A percentile compares a stretch with the other conserved stretches of the same genome.
These are phyloP conservation scores for Pangasius macronema DNA, from an alignment of 2,797 vertebrate species.

Conservation along the genomic window DNA sequence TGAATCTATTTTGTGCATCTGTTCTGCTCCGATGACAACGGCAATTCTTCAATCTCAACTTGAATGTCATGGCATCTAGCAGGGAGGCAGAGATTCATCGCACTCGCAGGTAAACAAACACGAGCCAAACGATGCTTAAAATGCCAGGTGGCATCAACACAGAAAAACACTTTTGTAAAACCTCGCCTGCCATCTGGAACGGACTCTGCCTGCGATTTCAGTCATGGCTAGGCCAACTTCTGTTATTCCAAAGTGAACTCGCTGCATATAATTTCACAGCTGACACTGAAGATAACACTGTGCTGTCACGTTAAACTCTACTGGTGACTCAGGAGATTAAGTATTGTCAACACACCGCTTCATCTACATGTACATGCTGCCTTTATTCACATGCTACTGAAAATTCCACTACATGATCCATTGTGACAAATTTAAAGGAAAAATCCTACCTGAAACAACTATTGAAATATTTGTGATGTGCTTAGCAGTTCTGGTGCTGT, in stretches of 20 bases:
- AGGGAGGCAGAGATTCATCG: constrained; percentile 34
- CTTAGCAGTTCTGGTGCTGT: neutral
- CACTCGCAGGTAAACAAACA: constrained; percentile 46
- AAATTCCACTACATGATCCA: constrained; percentile 60
- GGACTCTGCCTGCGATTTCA: constrained; percentile 24
- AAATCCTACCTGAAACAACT: neutral
- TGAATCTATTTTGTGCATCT: constrained; percentile 48
- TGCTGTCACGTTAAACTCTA: constrained; percentile 36
- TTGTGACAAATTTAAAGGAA: constrained; percentile 57
- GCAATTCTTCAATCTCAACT: constrained; percentile 46
- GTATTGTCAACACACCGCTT: constrained; percentile 60
- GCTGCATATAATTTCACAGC: constrained; percentile 33
- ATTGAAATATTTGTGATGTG: neutral
- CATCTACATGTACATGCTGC: constrained; percentile 62
- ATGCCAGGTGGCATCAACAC: constrained; percentile 40
- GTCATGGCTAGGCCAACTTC: constrained; percentile 26
- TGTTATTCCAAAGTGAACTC: constrained; percentile 27
- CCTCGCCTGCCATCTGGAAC: constrained; percentile 32
- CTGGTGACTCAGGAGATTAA: constrained; percentile 51
- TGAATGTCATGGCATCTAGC: constrained; percentile 53
- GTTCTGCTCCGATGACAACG: constrained; percentile 49
- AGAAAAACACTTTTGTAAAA: constrained; percentile 37
- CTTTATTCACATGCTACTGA: constrained; percentile 58
- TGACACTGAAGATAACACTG: constrained; percentile 36
- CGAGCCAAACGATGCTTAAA: constrained; percentile 51